Percentiles rank a stretch among this genome's conserved stretches.
phyloP scores from a whole-genome alignment of 2,888 invertebrate species.

The Cartodere bifasciata region DNA sequence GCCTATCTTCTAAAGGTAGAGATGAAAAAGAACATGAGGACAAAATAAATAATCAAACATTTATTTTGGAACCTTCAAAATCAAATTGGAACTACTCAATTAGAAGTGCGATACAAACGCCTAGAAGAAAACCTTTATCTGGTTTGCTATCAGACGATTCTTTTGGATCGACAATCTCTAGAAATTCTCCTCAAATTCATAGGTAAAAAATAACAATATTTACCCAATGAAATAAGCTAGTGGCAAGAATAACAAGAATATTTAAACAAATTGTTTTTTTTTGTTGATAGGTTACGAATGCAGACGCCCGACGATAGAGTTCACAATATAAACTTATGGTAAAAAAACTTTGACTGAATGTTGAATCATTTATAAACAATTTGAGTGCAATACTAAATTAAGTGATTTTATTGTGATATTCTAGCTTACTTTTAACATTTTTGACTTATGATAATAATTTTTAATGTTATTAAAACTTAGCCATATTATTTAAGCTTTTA shows the following conservation, averaged over 20 bases:
- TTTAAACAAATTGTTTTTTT: too few relatives aligned
- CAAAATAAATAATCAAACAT: constrained; percentile 51
- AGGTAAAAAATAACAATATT: constrained; percentile 31
- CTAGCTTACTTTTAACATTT: too few relatives aligned
- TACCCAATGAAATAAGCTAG: constrained; percentile 1
- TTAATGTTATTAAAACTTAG: too few relatives aligned
- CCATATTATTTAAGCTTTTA: too few relatives aligned
- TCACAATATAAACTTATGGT: too few relatives aligned
- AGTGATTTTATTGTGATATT: constrained; percentile 1
- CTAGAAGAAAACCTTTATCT: constrained; percentile 27
- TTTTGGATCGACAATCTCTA: constrained; percentile 45
- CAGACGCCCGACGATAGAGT: too few relatives aligned
- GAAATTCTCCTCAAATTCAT: constrained; percentile 35
- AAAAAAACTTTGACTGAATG: too few relatives aligned
- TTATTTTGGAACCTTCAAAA: constrained; percentile 55
- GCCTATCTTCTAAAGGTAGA: constrained; percentile 58
- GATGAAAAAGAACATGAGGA: constrained; percentile 33
- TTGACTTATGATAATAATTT: too few relatives aligned
- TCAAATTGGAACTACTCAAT: constrained; percentile 64
- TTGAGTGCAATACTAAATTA: neutral
- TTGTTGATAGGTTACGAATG: too few relatives aligned
- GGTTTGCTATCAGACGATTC: constrained; percentile 38
- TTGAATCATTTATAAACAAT: neutral
- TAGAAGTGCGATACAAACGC: constrained; percentile 18
- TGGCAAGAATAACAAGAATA: neutral